These are phyloP conservation scores for Paelopatides confundens DNA, from an alignment of 53 echinoderm and acorn worm species.

Conservation along the genomic window DNA sequence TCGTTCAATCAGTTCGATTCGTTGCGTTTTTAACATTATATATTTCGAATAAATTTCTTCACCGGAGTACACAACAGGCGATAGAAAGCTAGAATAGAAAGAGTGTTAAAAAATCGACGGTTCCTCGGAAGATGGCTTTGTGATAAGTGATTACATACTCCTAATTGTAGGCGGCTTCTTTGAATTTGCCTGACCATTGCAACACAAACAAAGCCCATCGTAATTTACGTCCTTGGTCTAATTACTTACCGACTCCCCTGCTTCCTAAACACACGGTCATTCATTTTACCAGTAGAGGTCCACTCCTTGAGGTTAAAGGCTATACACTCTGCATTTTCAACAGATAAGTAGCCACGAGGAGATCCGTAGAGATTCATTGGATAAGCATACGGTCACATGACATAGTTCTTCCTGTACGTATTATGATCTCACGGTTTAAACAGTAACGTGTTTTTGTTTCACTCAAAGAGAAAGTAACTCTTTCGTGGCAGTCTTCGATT, in stretches of 20 bases:
- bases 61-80: neutral
- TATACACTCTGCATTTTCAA: neutral
- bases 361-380: conserved; percentile 27
- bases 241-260: conserved; percentile 43
- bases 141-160: conserved; percentile 42
- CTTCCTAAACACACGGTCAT: conserved; percentile 12
- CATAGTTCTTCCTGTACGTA: neutral
- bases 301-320: conserved; percentile 36
- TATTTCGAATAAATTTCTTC: neutral
- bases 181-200: conserved; percentile 37
- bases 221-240: conserved; percentile 50
- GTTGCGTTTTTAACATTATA: too few relatives aligned
- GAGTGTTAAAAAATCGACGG: too few relatives aligned
- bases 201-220: conserved; percentile 22
- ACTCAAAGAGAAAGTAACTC: neutral
- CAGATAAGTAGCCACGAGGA: neutral
- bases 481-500: neutral
- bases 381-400: conserved; percentile 27
- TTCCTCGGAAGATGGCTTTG: neutral
- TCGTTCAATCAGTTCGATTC: neutral
- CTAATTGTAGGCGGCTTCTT: conserved; percentile 41
- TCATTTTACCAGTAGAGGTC: conserved; percentile 12
- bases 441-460: neutral
- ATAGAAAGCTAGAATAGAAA: too few relatives aligned
- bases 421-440: neutral